Base-by-base conservation (phyloP, 2,888 invertebrate genomes). In the Acronicta aceris region DNA sequence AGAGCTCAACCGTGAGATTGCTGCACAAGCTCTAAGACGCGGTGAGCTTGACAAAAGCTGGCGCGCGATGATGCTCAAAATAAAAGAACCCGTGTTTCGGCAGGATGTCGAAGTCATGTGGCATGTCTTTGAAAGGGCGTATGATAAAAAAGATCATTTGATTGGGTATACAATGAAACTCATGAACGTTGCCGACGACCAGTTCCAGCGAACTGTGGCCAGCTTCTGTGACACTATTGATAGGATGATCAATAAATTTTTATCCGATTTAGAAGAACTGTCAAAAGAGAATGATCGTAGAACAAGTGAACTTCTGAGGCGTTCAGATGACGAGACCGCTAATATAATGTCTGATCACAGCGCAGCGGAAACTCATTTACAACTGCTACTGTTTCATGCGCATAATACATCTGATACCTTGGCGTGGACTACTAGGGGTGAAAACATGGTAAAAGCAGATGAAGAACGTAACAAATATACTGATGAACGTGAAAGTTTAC, bases 191-290 rank as follows among this genome's bases (percentile, higher is more conserved):
- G 95, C 96, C 3, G 96, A 97, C 82, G 91, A 95, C 25, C 96
- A 97, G 79, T 96, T 96, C 74, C 93, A 95, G 61, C 94, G 95
- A 66, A 95, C 96, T 52, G 95, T 96, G 70, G 93, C 96, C 52
- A 95, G 95, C 42, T 97, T 97, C 83, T 95, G 96, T 55, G 94
- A 95, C 57, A 95, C 95, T 25, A 94, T 97, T 48, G 96, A 96
- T 68, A 91, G 92, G 57, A 95, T 96, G 84, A 95, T 96, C 54
- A 95, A 86, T 54, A 93, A 92, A 69, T 94, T 94, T 74, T 75
- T 91, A 21, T 43, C 64, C 2, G 91, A 93, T 43, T 81, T 94
- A 41, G 91, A 94, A 42, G 76, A 78, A 2, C 48, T 94, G 64
- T 86, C 87, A 1, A 84, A 84, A 61, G 79, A 89, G 3, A 93